These are phyloP conservation scores for Tenodera sinensis DNA, from an alignment of 2,888 invertebrate genomes.

Conservation along the genomic window DNA sequence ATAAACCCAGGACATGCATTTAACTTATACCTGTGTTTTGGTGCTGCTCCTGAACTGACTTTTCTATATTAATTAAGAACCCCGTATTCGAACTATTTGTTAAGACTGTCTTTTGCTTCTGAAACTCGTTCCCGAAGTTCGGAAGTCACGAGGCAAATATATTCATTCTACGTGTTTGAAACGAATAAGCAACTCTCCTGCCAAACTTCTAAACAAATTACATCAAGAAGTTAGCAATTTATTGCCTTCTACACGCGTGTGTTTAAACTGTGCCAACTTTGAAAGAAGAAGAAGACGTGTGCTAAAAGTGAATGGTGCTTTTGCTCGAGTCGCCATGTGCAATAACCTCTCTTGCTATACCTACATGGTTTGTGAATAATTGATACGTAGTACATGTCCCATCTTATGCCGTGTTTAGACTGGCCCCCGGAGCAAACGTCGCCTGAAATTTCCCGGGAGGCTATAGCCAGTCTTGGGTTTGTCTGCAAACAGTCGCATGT, in stretches of 20 bases:
- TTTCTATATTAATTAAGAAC: no score
- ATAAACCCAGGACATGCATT: no score
- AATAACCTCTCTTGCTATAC: neutral
- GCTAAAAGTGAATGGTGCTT: neutral
- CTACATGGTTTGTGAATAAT: neutral
- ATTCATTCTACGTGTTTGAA: neutral
- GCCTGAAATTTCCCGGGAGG: conserved; percentile 3
- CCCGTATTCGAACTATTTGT: neutral
- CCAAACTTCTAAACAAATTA: neutral
- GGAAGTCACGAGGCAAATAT: neutral
- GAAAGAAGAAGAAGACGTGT: neutral
- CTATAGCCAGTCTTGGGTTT: neutral
- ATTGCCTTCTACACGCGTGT: neutral
- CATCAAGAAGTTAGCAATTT: neutral
- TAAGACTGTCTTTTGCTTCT: neutral
- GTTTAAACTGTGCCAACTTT: neutral
- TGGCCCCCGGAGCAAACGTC: neutral
- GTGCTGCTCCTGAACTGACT: no score
- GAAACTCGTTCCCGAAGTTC: neutral
- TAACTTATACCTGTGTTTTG: no score
- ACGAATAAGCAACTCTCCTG: neutral
- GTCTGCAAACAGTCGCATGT: neutral
- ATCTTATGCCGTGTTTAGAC: neutral
- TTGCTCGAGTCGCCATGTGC: neutral
- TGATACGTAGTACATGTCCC: neutral